Base-by-base conservation (phyloP, 2,113 vertebrate species). In the Strix uralensis region DNA sequence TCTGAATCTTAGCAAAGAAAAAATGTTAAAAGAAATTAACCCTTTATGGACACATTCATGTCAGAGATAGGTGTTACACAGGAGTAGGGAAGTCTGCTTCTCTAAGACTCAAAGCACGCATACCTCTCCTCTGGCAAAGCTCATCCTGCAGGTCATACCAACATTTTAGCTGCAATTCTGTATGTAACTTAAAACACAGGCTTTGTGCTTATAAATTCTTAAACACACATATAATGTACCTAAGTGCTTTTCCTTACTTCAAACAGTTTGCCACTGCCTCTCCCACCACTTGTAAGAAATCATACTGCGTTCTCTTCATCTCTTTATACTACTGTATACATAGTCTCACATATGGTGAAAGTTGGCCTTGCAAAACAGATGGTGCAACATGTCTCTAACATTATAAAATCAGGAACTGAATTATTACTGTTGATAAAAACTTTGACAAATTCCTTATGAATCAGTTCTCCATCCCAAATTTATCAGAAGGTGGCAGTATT, bases 401-500 rank as follows among this genome's bases (percentile, higher is more conserved):
- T 29, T 38, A 61, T 21, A 59, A 92, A 89, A 72, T 66, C 34
- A 69, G 54, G 21, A 86, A 67, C 7, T 69, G 15, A 88, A 44
- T 46, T 55, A 66, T 30, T 62, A 36, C 11, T 19, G 25, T 52
- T 62, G 40, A 40, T 29, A 63, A 70, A 82, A 57, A 29, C 34
- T 62, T 73, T 17, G 34, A 81, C 26, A 63, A 71, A 54, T 46
- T 66, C 26, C 23, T 70, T 49, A 2, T 14, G 83, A 44, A 9
- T 61, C 40, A 57, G 27, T 40, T 90, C 23, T 85, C 46, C 18
- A 18, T 25, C 42, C 10, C 22, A 38, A 87, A 65, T 1, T 72
- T 58, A 91, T 87, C 92, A 95, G 96, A 92, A 96, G 92, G 92
- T 92, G 96, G 96, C 92, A 97, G 94, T 77, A 82, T 89, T 95